Evolutionary conservation across 1,140 invertebrate genomes (phyloP), one percentile per base, ranked within the genome.

Genomic region (Coelopa frigida): DNA sequence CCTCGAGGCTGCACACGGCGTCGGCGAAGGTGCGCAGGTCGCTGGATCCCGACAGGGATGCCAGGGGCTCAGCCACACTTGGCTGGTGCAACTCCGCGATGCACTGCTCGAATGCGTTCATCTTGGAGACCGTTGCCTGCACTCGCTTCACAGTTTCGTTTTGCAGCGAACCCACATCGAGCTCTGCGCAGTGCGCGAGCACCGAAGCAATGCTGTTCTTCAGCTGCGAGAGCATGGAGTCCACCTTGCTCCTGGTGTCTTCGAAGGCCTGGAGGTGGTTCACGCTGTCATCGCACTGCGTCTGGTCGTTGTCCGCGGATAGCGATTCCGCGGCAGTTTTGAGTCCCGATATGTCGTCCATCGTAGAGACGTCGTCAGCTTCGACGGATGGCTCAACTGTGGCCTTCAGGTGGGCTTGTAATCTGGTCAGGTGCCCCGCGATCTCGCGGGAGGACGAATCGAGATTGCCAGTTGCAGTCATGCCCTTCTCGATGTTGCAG

Each of bases 311-410:
- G 10, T 63, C 61, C 1, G 51, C 44, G 12, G 59, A 58, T 15
- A 65, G 40, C 2, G 60, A 59, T 48, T 72, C 76, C 14, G 76
- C 76, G 14, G 59, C 66, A 5, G 76, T 74, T 66, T 78, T 78
- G 18, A 78, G 68, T 11, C 67, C 70, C 7, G 76, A 79, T 46
- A 79, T 67, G 59, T 79, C 76, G 52, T 77, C 75, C 43, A 77
- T 59, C 10, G 76, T 78, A 5, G 76, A 64, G 5, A 59, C 5
- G 35, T 67, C 53, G 15, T 66, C 60, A 10, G 10, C n/a, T n/a
- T n/a, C n/a, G n/a, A n/a, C n/a, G n/a, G n/a, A n/a, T n/a, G n/a
- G n/a, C n/a, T n/a, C n/a, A n/a, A n/a, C n/a, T n/a, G n/a, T n/a
- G n/a, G n/a, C n/a, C n/a, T n/a, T n/a, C n/a, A n/a, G n/a, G n/a